phyloP scores from a whole-genome alignment of 2,888 invertebrate genomes.

The Tenthredo scrophulariae region DNA sequence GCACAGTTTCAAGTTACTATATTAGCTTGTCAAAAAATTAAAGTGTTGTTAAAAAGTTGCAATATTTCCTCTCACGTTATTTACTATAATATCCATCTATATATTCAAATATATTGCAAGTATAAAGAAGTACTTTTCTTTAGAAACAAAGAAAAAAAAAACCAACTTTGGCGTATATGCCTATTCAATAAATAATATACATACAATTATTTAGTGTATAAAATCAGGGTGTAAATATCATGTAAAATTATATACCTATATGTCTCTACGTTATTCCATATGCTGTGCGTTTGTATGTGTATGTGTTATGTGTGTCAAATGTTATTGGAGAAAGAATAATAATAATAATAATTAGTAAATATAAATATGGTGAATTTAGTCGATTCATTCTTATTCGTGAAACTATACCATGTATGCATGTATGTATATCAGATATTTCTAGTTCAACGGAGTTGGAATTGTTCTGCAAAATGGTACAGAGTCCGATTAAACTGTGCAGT shows the following conservation, averaged over 20 bases:
- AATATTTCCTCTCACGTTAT: too few relatives aligned
- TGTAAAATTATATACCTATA: neutral
- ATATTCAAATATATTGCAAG: neutral
- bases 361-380: neutral
- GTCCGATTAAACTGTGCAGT: neutral
- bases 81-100: too few relatives aligned
- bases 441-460: neutral
- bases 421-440: neutral
- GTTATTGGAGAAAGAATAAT: neutral
- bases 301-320: neutral
- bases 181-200: neutral
- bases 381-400: neutral
- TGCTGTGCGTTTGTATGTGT: too few relatives aligned
- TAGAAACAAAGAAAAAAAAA: neutral
- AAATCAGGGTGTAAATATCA: too few relatives aligned
- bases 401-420: neutral
- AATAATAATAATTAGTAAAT: neutral
- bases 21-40: neutral
- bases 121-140: neutral
- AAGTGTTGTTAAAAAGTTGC: neutral
- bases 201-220: too few relatives aligned
- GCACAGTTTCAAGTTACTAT: neutral
- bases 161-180: neutral
- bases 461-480: neutral
- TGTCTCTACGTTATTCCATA: neutral